Evolutionary conservation across 2,113 vertebrate genomes (phyloP).

Genomic region (Fukomys damarensis): DNA sequence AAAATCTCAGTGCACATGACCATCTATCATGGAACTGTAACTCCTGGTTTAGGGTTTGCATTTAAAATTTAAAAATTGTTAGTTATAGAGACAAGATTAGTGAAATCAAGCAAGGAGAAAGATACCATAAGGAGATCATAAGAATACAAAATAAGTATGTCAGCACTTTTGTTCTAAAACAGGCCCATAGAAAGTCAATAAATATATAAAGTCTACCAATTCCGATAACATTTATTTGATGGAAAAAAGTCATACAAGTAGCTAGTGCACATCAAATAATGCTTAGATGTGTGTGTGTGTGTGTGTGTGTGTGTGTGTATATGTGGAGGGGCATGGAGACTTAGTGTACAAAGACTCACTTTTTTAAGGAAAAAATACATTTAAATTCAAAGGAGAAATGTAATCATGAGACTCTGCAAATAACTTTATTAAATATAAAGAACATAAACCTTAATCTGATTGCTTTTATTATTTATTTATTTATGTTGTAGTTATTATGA

Average conservation of each 20-base stretch:
- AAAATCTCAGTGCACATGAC: neutral
- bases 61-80: slow-evolving; percentile 7
- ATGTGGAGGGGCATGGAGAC: neutral
- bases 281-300: neutral
- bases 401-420: neutral
- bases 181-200: neutral
- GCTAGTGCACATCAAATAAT: neutral
- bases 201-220: neutral
- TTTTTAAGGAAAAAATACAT: too few species aligned
- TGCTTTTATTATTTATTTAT: neutral
- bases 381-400: neutral
- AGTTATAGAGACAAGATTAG: neutral
- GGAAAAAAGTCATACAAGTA: neutral
- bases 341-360: neutral
- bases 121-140: neutral
- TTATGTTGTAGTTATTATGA: neutral
- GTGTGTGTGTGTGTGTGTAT: neutral
- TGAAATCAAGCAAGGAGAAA: neutral
- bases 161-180: neutral
- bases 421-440: neutral
- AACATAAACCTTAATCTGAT: neutral
- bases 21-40: slow-evolving; percentile 47
- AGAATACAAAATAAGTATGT: neutral
- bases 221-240: neutral
- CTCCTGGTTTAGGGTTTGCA: slow-evolving; percentile 22